These are phyloP conservation scores for Crenuchus spilurus DNA, from an alignment of 2,797 vertebrate species.

Conservation along the genomic window DNA sequence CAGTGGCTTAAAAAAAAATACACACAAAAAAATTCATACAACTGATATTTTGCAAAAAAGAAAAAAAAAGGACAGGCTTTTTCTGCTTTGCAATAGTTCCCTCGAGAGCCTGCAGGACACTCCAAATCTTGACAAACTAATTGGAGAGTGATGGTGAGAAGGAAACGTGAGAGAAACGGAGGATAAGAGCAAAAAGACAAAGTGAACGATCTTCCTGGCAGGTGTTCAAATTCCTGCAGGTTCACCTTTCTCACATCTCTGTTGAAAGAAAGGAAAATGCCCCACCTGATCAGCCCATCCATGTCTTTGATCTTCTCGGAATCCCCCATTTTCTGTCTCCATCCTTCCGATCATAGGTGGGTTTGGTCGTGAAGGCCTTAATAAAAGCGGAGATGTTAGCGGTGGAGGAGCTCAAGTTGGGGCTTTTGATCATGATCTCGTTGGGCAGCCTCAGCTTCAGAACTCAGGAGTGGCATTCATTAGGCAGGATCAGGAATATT, in stretches of 20 bases:
- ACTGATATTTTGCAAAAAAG: conserved; percentile 34
- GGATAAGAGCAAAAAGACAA: conserved; percentile 2
- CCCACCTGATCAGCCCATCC: conserved; percentile 15
- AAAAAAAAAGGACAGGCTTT: conserved; percentile 18
- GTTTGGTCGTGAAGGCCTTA: conserved; percentile 11
- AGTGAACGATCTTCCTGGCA: conserved; percentile 15
- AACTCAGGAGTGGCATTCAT: conserved; percentile 35
- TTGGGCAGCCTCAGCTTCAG: background rate
- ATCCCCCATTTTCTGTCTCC: background rate
- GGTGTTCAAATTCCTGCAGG: conserved; percentile 24
- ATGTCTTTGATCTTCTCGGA: conserved; percentile 43
- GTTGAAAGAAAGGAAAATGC: conserved; percentile 11
- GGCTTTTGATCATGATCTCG: conserved; percentile 45
- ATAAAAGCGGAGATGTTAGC: conserved; percentile 32
- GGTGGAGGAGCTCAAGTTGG: conserved; percentile 14
- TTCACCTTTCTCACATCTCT: conserved; percentile 10
- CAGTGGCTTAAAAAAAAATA: conserved; percentile 39
- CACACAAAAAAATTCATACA: conserved; percentile 2
- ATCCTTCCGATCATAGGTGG: background rate
- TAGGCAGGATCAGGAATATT: conserved; percentile 32
- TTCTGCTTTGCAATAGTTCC: background rate
- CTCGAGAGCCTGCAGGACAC: conserved; percentile 18
- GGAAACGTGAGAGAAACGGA: background rate
- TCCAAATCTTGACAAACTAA: conserved; percentile 51
- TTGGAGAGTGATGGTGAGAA: conserved; percentile 35